Base-by-base conservation (phyloP, 2,888 invertebrate genomes). In the Eupithecia subumbrata region DNA sequence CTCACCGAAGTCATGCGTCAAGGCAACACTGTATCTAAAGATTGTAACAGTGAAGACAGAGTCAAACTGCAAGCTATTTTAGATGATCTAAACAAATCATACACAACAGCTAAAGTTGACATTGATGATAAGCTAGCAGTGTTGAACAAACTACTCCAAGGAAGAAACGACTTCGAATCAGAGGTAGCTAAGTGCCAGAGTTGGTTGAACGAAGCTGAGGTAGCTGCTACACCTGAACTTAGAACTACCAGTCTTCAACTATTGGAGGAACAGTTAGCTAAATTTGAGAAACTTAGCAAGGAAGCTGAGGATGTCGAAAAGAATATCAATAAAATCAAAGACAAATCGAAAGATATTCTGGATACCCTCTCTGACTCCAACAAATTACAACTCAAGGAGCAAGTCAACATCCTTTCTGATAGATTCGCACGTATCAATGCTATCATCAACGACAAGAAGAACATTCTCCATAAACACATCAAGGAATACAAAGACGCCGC, bases 121-220 rank as follows among this genome's bases (percentile, higher is more conserved):
- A 96, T 97, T 43, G 96, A 96, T 72, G 96, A 97, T 74, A 97
- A 97, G 84, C 95, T 97, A 78, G 95, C 96, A 76, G 96, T 96
- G 0, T 90, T 98, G 40, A 96, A 95, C 60, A 97, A 97, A 90
- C 94, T 98, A 16, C 91, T 98, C 16, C 96, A 97, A 88, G 97
- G 97, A 18, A 96, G 98, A 77, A 97, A 96, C 84, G 96, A 97
- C 69, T 98, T 98, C 83, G 99, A 99, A 91, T 96, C 95, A 66
- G 97, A 97, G 77, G 95, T 98, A 69, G 97, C 97, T 75, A 97
- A 97, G 84, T 97, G 98, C 86, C 96, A 97, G 80, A 96, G 97
- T 83, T 99, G 99, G 99, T 94, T 98, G 60, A 97, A 98, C 82
- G 98, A 99, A 92, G 98, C 98, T 43, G 98, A 98, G 90, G 97